Evolutionary conservation across 2,797 vertebrate species (phyloP).

Genomic region (Lophius americanus): DNA sequence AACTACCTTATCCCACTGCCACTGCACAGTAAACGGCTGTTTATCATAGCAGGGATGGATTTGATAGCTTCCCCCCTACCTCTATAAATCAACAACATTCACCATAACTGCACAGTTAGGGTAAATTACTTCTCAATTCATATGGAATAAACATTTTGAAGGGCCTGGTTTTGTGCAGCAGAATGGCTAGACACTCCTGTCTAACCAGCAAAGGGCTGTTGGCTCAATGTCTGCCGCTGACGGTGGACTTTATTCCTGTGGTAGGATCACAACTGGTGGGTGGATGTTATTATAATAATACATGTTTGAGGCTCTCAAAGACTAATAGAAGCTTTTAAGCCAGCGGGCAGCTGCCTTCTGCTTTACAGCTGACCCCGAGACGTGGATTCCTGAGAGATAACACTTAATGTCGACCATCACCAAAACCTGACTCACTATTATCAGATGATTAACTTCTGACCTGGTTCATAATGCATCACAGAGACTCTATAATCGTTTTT

Average conservation of each 20-base stretch:
- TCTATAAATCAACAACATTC: slow-evolving; percentile 62
- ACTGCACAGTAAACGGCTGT: slow-evolving; percentile 77
- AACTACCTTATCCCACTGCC: slow-evolving; percentile 73
- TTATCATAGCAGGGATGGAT: slow-evolving; percentile 74
- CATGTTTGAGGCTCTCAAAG: slow-evolving; percentile 29
- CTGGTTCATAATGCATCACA: background rate
- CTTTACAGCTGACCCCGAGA: slow-evolving; percentile 15
- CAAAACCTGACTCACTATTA: background rate
- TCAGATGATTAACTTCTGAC: background rate
- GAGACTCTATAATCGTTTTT: background rate
- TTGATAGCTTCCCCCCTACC: slow-evolving; percentile 70
- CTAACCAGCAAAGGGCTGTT: slow-evolving; percentile 59
- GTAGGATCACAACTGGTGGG: slow-evolving; percentile 58
- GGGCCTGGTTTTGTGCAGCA: slow-evolving; percentile 61
- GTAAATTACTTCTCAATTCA: slow-evolving; percentile 70
- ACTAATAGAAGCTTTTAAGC: slow-evolving; percentile 36
- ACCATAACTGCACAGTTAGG: slow-evolving; percentile 48
- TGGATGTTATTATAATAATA: slow-evolving; percentile 47
- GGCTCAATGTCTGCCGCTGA: slow-evolving; percentile 60
- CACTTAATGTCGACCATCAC: slow-evolving; percentile 9
- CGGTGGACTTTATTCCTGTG: slow-evolving; percentile 53
- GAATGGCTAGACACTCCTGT: slow-evolving; percentile 59
- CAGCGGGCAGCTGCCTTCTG: slow-evolving; percentile 16
- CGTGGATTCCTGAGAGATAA: background rate
- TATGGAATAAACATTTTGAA: slow-evolving; percentile 70